A percentile compares a stretch with the other conserved stretches of the same genome.
Conservation (phyloP, 1,140 invertebrate genomes). For the Drosophila pachea region DNA sequence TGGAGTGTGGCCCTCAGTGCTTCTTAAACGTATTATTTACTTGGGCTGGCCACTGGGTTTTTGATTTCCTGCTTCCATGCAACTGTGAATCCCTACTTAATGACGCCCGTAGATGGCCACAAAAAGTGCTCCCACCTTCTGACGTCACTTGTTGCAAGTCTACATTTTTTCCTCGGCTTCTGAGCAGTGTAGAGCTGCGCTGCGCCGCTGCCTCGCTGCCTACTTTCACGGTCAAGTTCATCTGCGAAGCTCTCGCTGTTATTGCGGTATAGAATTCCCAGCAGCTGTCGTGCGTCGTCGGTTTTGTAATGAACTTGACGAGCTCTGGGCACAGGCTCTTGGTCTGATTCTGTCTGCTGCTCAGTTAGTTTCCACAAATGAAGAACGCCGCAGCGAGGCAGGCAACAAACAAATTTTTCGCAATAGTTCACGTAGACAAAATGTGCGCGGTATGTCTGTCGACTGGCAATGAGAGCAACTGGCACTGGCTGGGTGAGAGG, state of each 20-base stretch:
- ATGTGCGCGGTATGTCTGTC: slow-evolving; percentile 52
- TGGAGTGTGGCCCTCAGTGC: slow-evolving; percentile 13
- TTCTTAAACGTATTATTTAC: slow-evolving; percentile 37
- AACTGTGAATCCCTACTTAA: slow-evolving; percentile 60
- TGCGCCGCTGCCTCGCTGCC: slow-evolving; percentile 45
- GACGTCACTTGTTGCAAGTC: slow-evolving; percentile 67
- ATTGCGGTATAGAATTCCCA: slow-evolving; percentile 47
- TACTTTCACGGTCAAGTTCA: slow-evolving; percentile 78
- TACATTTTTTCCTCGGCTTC: slow-evolving; percentile 37
- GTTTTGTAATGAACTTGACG: slow-evolving; percentile 55
- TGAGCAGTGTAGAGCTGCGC: too few relatives aligned
- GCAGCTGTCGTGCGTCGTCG: slow-evolving; percentile 26
- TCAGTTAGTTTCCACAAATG: slow-evolving; percentile 56
- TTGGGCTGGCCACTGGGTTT: slow-evolving; percentile 35
- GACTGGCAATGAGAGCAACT: slow-evolving; percentile 50
- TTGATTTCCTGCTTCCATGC: slow-evolving; percentile 65
- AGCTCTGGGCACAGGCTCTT: slow-evolving; percentile 35
- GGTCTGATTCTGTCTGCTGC: slow-evolving; percentile 9
- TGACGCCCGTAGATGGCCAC: slow-evolving; percentile 13
- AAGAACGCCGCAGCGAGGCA: slow-evolving; percentile 31
- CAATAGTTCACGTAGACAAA: slow-evolving; percentile 2
- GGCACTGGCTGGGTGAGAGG: slow-evolving; percentile 40
- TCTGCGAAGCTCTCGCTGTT: slow-evolving; percentile 36
- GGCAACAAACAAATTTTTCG: slow-evolving; percentile 8
- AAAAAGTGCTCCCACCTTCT: slow-evolving; percentile 50